phyloP scores from a whole-genome alignment of 2,113 vertebrate genomes.

The Peromyscus leucopus region DNA sequence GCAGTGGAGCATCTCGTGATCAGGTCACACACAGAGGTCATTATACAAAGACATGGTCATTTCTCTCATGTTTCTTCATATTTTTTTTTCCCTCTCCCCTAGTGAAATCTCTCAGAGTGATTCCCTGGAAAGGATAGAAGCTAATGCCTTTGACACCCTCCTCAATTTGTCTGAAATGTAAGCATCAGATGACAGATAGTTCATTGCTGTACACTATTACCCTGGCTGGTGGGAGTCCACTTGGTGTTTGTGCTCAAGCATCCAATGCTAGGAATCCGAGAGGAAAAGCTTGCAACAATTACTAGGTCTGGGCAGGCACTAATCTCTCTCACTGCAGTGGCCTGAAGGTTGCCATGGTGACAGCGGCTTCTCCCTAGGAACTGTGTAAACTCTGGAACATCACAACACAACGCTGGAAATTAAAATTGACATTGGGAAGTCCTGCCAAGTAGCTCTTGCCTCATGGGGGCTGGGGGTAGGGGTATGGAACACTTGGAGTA shows the following conservation, averaged over 20 bases:
- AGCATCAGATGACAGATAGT: conserved; percentile 84
- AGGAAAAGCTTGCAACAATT: conserved; percentile 75
- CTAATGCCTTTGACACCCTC: conserved; percentile 92
- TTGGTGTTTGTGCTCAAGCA: conserved; percentile 76
- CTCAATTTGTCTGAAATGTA: conserved; percentile 94
- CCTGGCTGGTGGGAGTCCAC: conserved; percentile 64
- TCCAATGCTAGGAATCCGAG: conserved; percentile 66
- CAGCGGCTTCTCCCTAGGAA: conserved; percentile 77
- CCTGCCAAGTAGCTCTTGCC: conserved; percentile 68
- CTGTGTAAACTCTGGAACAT: conserved; percentile 74
- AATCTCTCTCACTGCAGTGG: conserved; percentile 77
- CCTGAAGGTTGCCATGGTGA: conserved; percentile 76
- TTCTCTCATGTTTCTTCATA: conserved; percentile 60
- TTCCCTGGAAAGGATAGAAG: conserved; percentile 90
- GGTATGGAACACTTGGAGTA: background rate
- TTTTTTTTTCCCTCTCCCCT: conserved; percentile 64
- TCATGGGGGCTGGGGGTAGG: background rate
- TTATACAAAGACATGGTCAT: background rate
- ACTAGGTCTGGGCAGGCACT: conserved; percentile 76
- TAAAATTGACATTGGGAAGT: conserved; percentile 78
- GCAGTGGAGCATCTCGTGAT: background rate
- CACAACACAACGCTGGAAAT: conserved; percentile 79
- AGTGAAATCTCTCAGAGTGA: conserved; percentile 95
- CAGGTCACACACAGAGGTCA: background rate
- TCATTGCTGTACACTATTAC: conserved; percentile 53